Evolutionary conservation across 1,140 invertebrate species (phyloP).

Genomic region (Drosophila tropicalis): DNA sequence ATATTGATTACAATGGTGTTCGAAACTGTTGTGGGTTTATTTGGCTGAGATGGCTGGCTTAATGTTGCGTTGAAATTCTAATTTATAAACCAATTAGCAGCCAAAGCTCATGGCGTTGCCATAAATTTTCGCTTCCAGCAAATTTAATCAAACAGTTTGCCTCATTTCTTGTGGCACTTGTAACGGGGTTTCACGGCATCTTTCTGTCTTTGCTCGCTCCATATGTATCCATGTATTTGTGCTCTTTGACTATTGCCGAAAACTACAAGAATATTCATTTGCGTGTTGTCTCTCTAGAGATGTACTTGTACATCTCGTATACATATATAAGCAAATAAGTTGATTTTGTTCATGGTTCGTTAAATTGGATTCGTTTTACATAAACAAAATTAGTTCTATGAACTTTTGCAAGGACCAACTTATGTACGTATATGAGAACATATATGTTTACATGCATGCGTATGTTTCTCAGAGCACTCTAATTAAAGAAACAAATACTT

Average conservation of each 20-base stretch:
- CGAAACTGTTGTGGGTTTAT: constrained; percentile 54
- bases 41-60: constrained; percentile 63
- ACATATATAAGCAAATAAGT: constrained; percentile 30
- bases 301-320: neutral
- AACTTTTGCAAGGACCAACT: constrained; percentile 29
- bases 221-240: constrained; percentile 20
- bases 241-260: constrained; percentile 4
- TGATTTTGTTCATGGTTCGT: constrained; percentile 55
- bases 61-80: constrained; percentile 66
- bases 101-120: constrained; percentile 52
- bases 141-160: constrained; percentile 60
- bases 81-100: constrained; percentile 69
- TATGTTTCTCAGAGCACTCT: constrained; percentile 7
- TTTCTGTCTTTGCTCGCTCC: neutral
- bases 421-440: neutral
- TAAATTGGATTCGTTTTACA: constrained; percentile 44
- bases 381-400: constrained; percentile 26
- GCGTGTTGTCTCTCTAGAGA: constrained; percentile 9
- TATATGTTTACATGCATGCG: neutral
- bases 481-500: constrained; percentile 19
- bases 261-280: neutral
- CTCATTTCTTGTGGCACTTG: neutral
- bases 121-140: constrained; percentile 56
- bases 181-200: neutral
- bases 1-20: constrained; percentile 62